Conservation (phyloP, 2,113 vertebrate genomes). For the Mus pahari region DNA sequence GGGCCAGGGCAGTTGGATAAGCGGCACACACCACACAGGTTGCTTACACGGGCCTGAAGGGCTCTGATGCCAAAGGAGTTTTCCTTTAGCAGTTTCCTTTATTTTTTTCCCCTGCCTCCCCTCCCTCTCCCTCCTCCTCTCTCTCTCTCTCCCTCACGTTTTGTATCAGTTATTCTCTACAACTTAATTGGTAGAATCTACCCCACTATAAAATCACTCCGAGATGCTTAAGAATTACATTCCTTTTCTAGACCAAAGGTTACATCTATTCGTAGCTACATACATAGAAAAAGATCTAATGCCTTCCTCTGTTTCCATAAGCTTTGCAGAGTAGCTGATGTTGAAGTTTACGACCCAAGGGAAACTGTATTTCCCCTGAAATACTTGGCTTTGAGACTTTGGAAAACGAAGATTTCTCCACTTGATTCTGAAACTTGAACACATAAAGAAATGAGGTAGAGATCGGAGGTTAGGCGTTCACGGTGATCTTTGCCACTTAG, state of each 20-base stretch:
- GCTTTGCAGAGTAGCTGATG: neutral
- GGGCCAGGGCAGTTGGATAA: neutral
- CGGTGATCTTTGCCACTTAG: neutral
- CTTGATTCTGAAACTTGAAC: constrained; percentile 6
- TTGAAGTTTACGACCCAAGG: neutral
- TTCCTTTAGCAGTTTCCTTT: constrained; percentile 1
- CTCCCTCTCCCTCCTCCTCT: too few species aligned
- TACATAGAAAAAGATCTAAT: neutral
- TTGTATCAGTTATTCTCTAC: neutral
- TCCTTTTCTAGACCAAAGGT: neutral
- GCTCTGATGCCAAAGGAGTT: neutral
- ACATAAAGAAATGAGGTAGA: neutral
- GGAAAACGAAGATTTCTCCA: neutral
- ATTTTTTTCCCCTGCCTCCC: neutral
- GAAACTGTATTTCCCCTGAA: neutral
- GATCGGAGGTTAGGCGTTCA: neutral
- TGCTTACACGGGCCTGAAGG: neutral
- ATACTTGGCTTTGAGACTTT: neutral
- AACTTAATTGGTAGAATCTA: neutral
- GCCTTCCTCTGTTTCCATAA: neutral
- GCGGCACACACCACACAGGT: fast-evolving
- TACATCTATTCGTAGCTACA: neutral
- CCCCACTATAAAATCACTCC: neutral
- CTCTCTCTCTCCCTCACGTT: neutral
- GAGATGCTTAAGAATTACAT: neutral